These are phyloP conservation scores for Anthrax anthrax DNA, from an alignment of 2,888 invertebrate species.

Conservation along the genomic window DNA sequence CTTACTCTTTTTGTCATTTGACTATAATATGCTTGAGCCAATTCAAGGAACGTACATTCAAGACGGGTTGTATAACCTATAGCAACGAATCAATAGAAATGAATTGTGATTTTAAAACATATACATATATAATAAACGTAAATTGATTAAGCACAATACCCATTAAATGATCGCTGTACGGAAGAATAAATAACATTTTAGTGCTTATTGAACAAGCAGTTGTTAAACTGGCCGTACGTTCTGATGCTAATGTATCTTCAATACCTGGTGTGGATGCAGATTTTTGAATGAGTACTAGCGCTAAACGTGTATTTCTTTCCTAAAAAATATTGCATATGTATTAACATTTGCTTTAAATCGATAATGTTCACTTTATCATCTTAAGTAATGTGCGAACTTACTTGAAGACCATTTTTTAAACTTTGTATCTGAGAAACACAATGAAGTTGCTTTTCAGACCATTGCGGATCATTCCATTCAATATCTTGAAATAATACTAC, in stretches of 20 bases:
- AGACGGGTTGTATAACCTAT: slow-evolving; percentile 53
- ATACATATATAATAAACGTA: no score
- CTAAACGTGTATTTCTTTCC: slow-evolving; percentile 49
- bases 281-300: slow-evolving; percentile 82
- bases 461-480: slow-evolving; percentile 90
- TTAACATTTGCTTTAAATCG: no score
- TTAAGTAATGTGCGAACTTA: no score
- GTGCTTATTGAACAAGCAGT: slow-evolving; percentile 82
- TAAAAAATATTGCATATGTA: slow-evolving; percentile 11
- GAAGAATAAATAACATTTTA: slow-evolving; percentile 84
- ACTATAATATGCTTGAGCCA: slow-evolving; percentile 85
- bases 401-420: slow-evolving; percentile 40
- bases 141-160: no score
- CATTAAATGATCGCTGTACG: slow-evolving; percentile 76
- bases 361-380: no score
- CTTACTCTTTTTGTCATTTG: slow-evolving; percentile 76
- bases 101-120: no score
- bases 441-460: slow-evolving; percentile 91
- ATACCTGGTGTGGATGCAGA: slow-evolving; percentile 60
- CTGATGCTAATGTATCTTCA: slow-evolving; percentile 72
- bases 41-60: slow-evolving; percentile 86
- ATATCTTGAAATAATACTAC: slow-evolving; percentile 91
- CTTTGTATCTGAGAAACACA: slow-evolving; percentile 82
- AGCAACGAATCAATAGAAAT: neutral
- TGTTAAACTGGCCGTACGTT: slow-evolving; percentile 81